Conservation (phyloP, 2,888 invertebrate species). For the Catocala fraxini region DNA sequence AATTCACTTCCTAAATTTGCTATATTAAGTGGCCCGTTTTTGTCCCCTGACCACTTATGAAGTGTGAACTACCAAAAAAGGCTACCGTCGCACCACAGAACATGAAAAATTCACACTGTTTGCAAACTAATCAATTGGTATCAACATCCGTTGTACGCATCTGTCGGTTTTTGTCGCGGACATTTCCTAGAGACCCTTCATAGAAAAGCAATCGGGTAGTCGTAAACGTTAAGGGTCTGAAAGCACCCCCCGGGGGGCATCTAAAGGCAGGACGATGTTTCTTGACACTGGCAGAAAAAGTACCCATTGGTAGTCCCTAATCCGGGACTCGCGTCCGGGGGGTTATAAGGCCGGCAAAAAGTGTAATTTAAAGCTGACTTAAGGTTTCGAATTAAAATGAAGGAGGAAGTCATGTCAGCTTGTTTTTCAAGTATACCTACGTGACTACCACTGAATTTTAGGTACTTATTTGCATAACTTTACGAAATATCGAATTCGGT, state of each 20-base stretch:
- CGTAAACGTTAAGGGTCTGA: slow-evolving; percentile 89
- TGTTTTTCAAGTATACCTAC: slow-evolving; percentile 38
- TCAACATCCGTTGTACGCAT: slow-evolving; percentile 73
- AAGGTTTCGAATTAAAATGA: slow-evolving; percentile 87
- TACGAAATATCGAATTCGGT: slow-evolving; percentile 4
- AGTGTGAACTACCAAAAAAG: slow-evolving; percentile 55
- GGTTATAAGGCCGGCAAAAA: slow-evolving; percentile 84
- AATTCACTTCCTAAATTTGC: slow-evolving; percentile 25
- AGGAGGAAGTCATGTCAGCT: slow-evolving; percentile 61
- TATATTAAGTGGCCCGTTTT: slow-evolving; percentile 36
- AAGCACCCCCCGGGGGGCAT: slow-evolving; percentile 88
- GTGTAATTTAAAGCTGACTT: slow-evolving; percentile 87
- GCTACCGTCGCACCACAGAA: slow-evolving; percentile 49
- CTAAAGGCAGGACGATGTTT: slow-evolving; percentile 83
- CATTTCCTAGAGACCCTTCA: slow-evolving; percentile 80
- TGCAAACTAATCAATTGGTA: slow-evolving; percentile 69
- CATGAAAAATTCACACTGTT: slow-evolving; percentile 57
- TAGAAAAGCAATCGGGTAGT: slow-evolving; percentile 89
- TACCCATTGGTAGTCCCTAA: slow-evolving; percentile 79
- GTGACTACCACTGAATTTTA: slow-evolving; percentile 26
- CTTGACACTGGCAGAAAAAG: slow-evolving; percentile 84
- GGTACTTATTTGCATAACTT: slow-evolving; percentile 18
- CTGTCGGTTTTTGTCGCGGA: slow-evolving; percentile 79
- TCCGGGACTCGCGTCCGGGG: slow-evolving; percentile 80
- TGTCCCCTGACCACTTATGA: slow-evolving; percentile 49